Evolutionary conservation across 2,797 vertebrate genomes (phyloP).

Genomic region (Salarias fasciatus): DNA sequence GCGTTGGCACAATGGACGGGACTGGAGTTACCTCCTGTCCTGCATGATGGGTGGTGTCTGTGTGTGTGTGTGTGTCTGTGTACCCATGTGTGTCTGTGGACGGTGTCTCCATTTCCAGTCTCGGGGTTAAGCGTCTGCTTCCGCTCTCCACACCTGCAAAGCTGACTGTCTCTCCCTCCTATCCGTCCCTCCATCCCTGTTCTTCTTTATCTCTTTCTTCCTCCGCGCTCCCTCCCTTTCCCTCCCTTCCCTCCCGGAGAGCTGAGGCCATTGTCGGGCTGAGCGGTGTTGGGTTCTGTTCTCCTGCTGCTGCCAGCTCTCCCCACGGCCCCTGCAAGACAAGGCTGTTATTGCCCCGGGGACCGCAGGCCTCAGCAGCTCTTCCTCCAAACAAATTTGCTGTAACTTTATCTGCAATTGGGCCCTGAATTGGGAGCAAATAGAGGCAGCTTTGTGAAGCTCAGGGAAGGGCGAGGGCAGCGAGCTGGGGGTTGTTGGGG

Average conservation of each 20-base stretch:
- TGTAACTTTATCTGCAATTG: constrained; percentile 99
- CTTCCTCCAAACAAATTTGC: constrained; percentile 99
- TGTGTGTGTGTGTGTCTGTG: constrained; percentile 23
- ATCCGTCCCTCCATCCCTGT: constrained; percentile 60
- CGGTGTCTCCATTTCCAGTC: constrained; percentile 57
- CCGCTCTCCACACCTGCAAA: constrained; percentile 91
- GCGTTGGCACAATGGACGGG: constrained; percentile 80
- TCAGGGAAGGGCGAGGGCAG: constrained; percentile 83
- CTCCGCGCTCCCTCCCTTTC: constrained; percentile 19
- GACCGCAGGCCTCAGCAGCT: constrained; percentile 93
- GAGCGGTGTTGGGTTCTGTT: constrained; percentile 88
- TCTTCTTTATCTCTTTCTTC: constrained; percentile 76
- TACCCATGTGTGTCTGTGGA: constrained; percentile 38
- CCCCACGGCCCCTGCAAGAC: constrained; percentile 84
- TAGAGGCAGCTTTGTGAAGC: constrained; percentile 92
- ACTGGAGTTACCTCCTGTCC: constrained; percentile 86
- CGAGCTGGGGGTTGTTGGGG: constrained; percentile 79
- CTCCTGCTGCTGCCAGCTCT: constrained; percentile 78
- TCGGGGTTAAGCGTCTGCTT: constrained; percentile 84
- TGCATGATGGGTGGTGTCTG: constrained; percentile 74
- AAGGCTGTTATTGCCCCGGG: constrained; percentile 91
- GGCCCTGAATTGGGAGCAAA: constrained; percentile 91
- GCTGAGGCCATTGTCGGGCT: constrained; percentile 88
- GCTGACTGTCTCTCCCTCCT: constrained; percentile 73
- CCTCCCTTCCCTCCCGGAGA: constrained; percentile 71